Conservation (phyloP, 2,113 vertebrate species). For the Tragelaphus scriptus region DNA sequence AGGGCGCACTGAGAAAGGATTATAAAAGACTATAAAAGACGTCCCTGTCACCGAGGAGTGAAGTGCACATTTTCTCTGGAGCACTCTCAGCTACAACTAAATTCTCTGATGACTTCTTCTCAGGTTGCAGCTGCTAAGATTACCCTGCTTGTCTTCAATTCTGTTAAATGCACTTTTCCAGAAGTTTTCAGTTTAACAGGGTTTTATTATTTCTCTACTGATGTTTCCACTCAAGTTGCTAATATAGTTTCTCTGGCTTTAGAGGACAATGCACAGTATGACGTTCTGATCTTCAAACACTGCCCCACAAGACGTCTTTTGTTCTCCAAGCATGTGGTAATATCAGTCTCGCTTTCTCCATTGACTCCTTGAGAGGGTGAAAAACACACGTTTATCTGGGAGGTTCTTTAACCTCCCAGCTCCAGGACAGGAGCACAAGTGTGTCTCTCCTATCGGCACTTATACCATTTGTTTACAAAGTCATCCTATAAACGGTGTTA, state of each 20-base stretch:
- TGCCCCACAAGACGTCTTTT: not conserved
- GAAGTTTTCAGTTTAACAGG: constrained; percentile 11
- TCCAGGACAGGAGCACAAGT: not conserved
- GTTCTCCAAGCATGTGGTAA: not conserved
- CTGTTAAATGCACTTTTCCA: constrained; percentile 15
- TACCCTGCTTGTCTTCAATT: constrained; percentile 23
- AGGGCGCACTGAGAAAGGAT: not conserved
- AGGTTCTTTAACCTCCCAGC: constrained; percentile 22
- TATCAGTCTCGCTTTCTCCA: not conserved
- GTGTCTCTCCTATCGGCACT: not conserved
- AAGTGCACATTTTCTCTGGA: not conserved
- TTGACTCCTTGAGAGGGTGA: not conserved
- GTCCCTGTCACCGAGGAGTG: not conserved
- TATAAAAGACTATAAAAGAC: not conserved
- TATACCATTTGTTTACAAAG: constrained; percentile 34
- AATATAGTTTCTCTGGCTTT: not conserved
- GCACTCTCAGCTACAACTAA: not conserved
- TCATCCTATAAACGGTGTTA: not conserved
- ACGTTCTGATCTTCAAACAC: not conserved
- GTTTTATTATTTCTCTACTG: constrained; percentile 4
- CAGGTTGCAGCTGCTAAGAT: not conserved
- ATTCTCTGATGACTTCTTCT: constrained; percentile 8
- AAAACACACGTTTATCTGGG: not conserved
- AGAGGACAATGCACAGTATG: not conserved
- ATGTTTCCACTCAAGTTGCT: constrained; percentile 10